Evolutionary conservation across 1,140 invertebrate species (phyloP).

Genomic region (Coenobita brevimanus): DNA sequence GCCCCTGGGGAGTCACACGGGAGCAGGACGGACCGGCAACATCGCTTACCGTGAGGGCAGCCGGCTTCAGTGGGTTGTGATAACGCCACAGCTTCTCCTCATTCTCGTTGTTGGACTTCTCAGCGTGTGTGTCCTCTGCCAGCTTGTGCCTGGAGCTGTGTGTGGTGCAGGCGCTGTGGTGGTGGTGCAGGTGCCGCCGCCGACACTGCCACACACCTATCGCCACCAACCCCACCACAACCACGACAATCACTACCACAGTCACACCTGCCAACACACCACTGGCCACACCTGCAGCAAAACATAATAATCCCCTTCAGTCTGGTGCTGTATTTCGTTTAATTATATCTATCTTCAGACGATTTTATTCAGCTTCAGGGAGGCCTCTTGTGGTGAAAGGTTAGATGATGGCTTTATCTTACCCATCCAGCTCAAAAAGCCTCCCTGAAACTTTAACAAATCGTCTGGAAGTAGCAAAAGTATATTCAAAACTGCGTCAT

Average conservation of each 20-base stretch:
- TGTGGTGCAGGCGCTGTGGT: slow-evolving; percentile 71
- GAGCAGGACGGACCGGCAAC: slow-evolving; percentile 72
- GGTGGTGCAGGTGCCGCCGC: slow-evolving; percentile 74
- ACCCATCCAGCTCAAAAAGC: too few relatives aligned
- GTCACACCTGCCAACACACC: slow-evolving; percentile 64
- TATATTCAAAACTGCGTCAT: too few relatives aligned
- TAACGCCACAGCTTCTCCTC: slow-evolving; percentile 86
- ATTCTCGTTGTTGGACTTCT: slow-evolving; percentile 91
- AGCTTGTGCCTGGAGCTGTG: slow-evolving; percentile 73
- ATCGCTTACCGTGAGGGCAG: slow-evolving; percentile 75
- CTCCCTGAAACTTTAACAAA: too few relatives aligned
- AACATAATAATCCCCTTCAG: too few relatives aligned
- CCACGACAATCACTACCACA: slow-evolving; percentile 63
- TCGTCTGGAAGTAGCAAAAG: too few relatives aligned
- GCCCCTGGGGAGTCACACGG: slow-evolving; percentile 75
- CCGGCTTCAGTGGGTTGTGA: slow-evolving; percentile 72
- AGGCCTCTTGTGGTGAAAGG: too few relatives aligned
- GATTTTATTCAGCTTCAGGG: too few relatives aligned
- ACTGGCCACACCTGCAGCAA: slow-evolving; percentile 30
- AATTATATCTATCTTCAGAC: too few relatives aligned
- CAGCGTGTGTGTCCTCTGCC: slow-evolving; percentile 73
- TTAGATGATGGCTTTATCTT: too few relatives aligned
- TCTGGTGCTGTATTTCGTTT: too few relatives aligned
- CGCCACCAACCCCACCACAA: slow-evolving; percentile 73
- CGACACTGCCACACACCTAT: slow-evolving; percentile 75